Evolutionary conservation across 1,140 invertebrate species (phyloP), one percentile per base, ranked within the genome.

Genomic region (Drosophila orena): DNA sequence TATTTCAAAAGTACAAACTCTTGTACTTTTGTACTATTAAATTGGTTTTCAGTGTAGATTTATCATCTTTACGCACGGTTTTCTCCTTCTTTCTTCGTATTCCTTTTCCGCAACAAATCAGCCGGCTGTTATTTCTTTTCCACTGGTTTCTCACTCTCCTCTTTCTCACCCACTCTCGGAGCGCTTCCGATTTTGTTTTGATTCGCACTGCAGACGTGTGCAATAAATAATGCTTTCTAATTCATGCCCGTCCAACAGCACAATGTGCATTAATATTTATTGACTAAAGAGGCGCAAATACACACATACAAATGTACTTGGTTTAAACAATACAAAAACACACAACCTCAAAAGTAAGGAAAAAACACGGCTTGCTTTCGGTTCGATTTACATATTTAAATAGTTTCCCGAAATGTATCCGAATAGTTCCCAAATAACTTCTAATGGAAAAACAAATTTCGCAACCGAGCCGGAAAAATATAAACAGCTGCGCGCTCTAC

Each of bases 101-200:
- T 69, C 66, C 42, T 70, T 50, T 70, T 70, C 66, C 64, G 52
- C 27, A 70, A 70, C 66, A 70, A 70, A 70, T 70, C 65, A 70
- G 66, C 66, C 66, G 66, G 66, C 66, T 70, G 66, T 57, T 70
- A 27, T 44, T 24, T 55, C 38, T 53, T 58, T 54, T 24, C 20
- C 47, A 56, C 64, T 40, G 37, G 20, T 65, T 76, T 44, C 47
- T 40, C 60, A 76, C 61, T 65, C 12, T 38, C 20, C 24, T 43
- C 17, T 54, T 24, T 22, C 15, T 44, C 17, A 17, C n/a, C 17
- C 40, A 43, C 34, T 44, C 17, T 64, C 35, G 35, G 35, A 42
- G 40, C 35, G 34, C 30, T 42, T 53, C 20, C 44, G 37, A 57
- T 74, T 74, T 74, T 74, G 57, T 73, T 74, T 74, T 74, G 71